Evolutionary conservation across 2,797 vertebrate genomes (phyloP), one percentile per base, ranked within the genome.

Genomic region (Sebastes matsubarae): DNA sequence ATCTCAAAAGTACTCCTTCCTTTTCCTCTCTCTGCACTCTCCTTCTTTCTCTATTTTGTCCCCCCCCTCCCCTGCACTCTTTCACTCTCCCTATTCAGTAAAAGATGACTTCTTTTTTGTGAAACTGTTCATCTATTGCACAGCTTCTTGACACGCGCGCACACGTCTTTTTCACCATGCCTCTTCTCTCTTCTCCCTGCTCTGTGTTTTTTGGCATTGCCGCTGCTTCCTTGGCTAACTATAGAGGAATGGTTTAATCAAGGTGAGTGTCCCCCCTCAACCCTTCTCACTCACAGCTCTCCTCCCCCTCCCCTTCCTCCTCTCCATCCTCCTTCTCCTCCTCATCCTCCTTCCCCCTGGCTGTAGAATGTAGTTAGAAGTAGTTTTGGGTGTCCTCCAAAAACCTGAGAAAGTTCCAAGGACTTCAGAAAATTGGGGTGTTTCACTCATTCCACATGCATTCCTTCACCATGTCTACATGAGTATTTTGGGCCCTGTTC

Each of bases 211-310:
- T 94, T 94, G 90, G 94, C 94, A 93, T 94, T 95, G 96, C 96
- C 95, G 95, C 95, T 96, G 95, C 95, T 94, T 94, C 94, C 92
- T 96, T 94, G 94, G 96, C 96, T 95, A 95, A 96, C 97, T 97
- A 93, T 97, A 98, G 97, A 98, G 97, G 97, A 98, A 94, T 98
- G 97, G 97, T 98, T 98, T 97, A 98, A 97, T 96, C 97, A 98
- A 98, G 97, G 97, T 98, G 97, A 98, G 97, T 98, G 89, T 69
- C 79, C 89, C 83, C 79, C 70, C 72, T 81, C 77, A 84, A 78
- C 76, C 63, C 65, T 72, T 73, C 59, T 86, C 78, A 82, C 72
- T 72, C 78, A 46, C 32, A 66, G 50, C 46, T 79, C 20, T 46
- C 60, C 65, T 50, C 59, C 66, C 50, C 29, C 73, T 50, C 58